These are phyloP conservation scores for Gymnorhina tibicen DNA, from an alignment of 2,113 vertebrate species.

Conservation along the genomic window DNA sequence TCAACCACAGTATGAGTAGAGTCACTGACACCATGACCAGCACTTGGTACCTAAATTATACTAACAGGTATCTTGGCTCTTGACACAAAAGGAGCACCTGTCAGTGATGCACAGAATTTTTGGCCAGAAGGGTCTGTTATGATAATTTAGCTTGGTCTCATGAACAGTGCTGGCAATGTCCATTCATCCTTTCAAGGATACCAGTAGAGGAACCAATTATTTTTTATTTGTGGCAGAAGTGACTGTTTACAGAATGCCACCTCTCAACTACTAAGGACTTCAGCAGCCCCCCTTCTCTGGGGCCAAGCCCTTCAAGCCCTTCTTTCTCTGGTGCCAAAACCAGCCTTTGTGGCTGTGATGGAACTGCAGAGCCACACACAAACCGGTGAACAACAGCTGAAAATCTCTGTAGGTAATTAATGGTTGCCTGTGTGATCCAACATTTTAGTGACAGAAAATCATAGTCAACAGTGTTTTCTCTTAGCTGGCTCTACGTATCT, in stretches of 20 bases:
- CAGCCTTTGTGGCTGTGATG: neutral
- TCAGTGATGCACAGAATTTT: neutral
- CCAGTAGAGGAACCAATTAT: neutral
- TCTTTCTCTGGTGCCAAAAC: neutral
- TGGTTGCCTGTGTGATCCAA: neutral
- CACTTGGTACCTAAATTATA: neutral
- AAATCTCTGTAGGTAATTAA: neutral
- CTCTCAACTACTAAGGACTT: neutral
- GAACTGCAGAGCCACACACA: neutral
- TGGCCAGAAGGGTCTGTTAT: neutral
- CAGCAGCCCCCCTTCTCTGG: neutral
- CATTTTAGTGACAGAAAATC: neutral
- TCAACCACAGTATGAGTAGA: neutral
- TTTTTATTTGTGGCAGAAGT: neutral
- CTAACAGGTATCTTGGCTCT: neutral
- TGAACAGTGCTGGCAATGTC: neutral
- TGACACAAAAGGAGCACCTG: neutral
- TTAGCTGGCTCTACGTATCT: neutral
- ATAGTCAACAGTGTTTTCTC: neutral
- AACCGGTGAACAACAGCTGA: neutral
- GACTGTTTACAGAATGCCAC: neutral
- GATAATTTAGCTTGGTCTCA: neutral
- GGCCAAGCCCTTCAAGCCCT: neutral
- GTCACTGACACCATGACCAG: neutral
- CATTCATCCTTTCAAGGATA: neutral